Evolutionary conservation across 2,888 invertebrate genomes (phyloP).

Genomic region (Drosophila engyochracea): DNA sequence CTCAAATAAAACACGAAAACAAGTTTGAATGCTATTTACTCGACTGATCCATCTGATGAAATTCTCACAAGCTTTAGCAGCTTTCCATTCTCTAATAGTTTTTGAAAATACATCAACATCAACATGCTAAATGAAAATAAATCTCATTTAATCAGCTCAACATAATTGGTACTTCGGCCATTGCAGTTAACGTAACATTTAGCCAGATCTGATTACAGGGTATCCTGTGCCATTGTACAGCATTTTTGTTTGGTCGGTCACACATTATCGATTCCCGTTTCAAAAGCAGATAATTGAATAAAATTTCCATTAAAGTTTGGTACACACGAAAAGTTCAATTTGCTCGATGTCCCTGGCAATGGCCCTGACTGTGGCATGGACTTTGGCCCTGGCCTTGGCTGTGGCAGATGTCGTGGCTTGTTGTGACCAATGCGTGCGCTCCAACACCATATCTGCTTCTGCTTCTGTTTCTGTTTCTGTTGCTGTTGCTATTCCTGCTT

Average conservation of each 20-base stretch:
- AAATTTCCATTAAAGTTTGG: constrained; percentile 48
- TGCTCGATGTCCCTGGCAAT: constrained; percentile 12
- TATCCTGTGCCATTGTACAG: not conserved
- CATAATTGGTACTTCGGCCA: not conserved
- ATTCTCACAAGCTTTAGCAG: not conserved
- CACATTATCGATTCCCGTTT: constrained; percentile 44
- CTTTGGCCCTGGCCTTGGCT: constrained; percentile 11
- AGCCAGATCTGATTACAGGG: not conserved
- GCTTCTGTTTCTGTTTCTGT: too few relatives aligned
- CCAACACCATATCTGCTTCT: not conserved
- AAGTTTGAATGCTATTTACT: not conserved
- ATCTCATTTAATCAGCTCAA: not conserved
- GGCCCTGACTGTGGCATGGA: constrained; percentile 10
- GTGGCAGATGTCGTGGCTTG: constrained; percentile 3
- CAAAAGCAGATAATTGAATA: constrained; percentile 56
- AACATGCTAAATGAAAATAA: not conserved
- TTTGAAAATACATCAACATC: not conserved
- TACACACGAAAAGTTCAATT: constrained; percentile 43
- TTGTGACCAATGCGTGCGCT: not conserved
- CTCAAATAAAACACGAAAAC: not conserved
- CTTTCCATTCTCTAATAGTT: too few relatives aligned
- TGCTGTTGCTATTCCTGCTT: not conserved
- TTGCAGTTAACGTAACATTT: not conserved
- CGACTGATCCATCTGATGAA: not conserved
- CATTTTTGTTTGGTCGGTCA: constrained; percentile 10